Percentiles rank a stretch among this genome's conserved stretches.
Evolutionary conservation across 1,140 invertebrate genomes (phyloP).

Genomic region (Aphis gossypii): DNA sequence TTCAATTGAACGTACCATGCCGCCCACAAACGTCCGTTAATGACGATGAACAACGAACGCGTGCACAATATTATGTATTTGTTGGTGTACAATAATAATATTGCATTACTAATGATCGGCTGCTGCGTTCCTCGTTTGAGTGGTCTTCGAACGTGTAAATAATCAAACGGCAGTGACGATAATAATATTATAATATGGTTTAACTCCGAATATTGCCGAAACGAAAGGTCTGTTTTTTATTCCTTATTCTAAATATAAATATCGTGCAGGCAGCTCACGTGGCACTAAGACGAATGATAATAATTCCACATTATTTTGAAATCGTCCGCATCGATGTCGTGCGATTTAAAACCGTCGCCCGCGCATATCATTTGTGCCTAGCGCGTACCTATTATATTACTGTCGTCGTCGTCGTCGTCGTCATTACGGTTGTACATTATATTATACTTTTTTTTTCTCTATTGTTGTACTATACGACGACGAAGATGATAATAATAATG

Average conservation of each 20-base stretch:
- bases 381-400: too few relatives aligned
- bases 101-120: background rate
- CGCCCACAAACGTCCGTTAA: background rate
- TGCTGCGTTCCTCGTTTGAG: background rate
- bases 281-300: too few relatives aligned
- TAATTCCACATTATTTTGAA: background rate
- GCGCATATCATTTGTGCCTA: background rate
- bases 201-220: background rate
- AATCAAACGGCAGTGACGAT: background rate
- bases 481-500: too few relatives aligned
- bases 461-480: too few relatives aligned
- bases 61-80: background rate
- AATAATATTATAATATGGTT: background rate
- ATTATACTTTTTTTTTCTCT: background rate
- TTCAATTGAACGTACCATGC: background rate
- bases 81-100: background rate
- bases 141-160: background rate
- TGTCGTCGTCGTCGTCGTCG: background rate
- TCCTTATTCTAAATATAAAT: background rate
- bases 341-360: too few relatives aligned
- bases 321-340: background rate
- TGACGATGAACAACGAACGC: background rate
- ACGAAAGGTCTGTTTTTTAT: background rate
- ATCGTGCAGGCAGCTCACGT: background rate
- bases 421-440: background rate